Evolutionary conservation across 2,797 vertebrate genomes (phyloP).

Genomic region (Acanthurus tractus): DNA sequence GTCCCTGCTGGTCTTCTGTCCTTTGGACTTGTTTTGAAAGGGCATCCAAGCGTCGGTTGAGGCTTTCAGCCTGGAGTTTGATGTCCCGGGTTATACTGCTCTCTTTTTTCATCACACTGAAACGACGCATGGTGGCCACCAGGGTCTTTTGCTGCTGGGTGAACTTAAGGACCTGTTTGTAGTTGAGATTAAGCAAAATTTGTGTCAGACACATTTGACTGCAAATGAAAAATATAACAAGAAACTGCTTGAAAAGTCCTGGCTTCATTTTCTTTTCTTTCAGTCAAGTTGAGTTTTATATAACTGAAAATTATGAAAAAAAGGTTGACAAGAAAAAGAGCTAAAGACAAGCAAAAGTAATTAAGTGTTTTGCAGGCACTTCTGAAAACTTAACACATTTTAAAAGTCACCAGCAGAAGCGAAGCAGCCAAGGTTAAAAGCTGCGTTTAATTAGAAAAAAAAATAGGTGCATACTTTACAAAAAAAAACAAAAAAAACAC

Average conservation of each 20-base stretch:
- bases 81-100: conserved; percentile 90
- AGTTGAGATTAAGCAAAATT: neutral
- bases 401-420: neutral
- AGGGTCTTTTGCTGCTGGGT: conserved; percentile 91
- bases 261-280: neutral
- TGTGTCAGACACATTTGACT: neutral
- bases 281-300: neutral
- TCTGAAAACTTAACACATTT: neutral
- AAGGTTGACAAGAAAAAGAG: neutral
- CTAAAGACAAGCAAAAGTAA: neutral
- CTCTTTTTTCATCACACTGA: conserved; percentile 96
- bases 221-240: neutral
- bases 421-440: neutral
- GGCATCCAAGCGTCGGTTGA: conserved; percentile 86
- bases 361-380: neutral
- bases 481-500: neutral
- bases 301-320: neutral
- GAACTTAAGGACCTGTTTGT: conserved; percentile 84
- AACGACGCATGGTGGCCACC: conserved; percentile 92
- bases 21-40: conserved; percentile 87
- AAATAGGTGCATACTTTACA: neutral
- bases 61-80: conserved; percentile 90
- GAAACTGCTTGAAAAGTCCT: neutral
- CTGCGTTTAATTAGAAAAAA: neutral
- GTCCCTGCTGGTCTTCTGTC: conserved; percentile 86